Conservation (phyloP, 2,113 vertebrate species). For the Procavia capensis region DNA sequence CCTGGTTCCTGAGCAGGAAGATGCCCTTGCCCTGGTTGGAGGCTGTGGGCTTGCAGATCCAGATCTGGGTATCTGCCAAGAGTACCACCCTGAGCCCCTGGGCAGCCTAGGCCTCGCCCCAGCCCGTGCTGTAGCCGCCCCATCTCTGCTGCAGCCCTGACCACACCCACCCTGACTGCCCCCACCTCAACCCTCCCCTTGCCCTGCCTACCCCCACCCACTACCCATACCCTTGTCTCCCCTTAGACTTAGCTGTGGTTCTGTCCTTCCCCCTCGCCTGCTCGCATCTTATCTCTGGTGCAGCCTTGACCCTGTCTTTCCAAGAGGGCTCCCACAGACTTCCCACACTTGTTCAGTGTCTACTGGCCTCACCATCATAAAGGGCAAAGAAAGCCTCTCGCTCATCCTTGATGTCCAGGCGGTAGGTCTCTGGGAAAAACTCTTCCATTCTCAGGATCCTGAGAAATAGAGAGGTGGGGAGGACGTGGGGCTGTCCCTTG, state of each 20-base stretch:
- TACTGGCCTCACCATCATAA: conserved; percentile 86
- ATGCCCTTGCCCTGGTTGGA: conserved; percentile 94
- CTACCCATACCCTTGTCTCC: neutral
- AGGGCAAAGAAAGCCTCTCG: conserved; percentile 90
- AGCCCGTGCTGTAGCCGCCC: no score
- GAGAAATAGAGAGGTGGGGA: neutral
- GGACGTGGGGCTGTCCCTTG: no score
- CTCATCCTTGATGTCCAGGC: conserved; percentile 91
- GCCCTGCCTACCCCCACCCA: neutral
- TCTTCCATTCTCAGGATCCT: conserved; percentile 92
- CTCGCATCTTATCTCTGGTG: neutral
- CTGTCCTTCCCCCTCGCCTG: no score
- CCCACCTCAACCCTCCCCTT: neutral
- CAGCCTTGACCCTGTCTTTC: rapidly evolving
- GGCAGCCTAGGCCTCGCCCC: neutral
- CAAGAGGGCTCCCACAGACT: neutral
- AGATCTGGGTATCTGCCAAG: conserved; percentile 83
- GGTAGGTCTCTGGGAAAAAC: conserved; percentile 93
- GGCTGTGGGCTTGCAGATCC: conserved; percentile 94
- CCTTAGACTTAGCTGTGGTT: no score
- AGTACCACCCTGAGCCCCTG: neutral
- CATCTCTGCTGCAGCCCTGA: no score
- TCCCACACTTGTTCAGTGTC: neutral
- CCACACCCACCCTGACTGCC: neutral
- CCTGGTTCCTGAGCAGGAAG: conserved; percentile 89